Evolutionary conservation across 2,888 invertebrate species (phyloP).

Genomic region (Synergus gifuensis): DNA sequence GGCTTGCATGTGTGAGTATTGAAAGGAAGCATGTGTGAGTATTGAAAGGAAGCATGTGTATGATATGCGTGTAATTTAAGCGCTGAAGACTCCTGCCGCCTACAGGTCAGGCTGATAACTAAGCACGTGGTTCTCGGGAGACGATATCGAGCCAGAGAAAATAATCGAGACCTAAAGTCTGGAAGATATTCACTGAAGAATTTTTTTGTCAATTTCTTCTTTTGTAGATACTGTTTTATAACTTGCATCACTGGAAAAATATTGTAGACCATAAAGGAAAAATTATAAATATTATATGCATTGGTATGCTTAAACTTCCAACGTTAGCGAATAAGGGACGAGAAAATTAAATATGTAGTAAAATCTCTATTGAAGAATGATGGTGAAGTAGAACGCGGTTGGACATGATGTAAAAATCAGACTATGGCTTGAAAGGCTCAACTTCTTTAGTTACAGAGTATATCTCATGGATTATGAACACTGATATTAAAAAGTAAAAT

Average conservation of each 20-base stretch:
- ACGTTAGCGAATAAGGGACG: not conserved
- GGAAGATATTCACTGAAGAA: not conserved
- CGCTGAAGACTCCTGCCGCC: slow-evolving; percentile 53
- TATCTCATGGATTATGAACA: too few species aligned
- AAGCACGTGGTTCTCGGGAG: slow-evolving; percentile 52
- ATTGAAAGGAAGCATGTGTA: not conserved
- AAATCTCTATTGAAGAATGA: not conserved
- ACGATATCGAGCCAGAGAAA: not conserved
- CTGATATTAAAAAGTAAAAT: too few species aligned
- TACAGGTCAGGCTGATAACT: slow-evolving; percentile 47
- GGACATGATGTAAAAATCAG: not conserved
- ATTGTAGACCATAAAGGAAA: not conserved
- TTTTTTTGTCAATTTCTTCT: not conserved
- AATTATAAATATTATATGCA: not conserved
- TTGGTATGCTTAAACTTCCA: not conserved
- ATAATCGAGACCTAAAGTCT: not conserved
- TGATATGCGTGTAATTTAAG: not conserved
- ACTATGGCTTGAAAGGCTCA: too few species aligned
- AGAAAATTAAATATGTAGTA: not conserved
- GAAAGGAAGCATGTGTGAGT: not conserved
- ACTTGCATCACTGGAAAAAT: not conserved
- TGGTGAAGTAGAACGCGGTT: not conserved
- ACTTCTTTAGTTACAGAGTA: too few species aligned
- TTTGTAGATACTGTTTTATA: not conserved
- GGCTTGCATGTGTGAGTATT: slow-evolving; percentile 42